Evolutionary conservation across 2,888 invertebrate genomes (phyloP), one percentile per base, ranked within the genome.

Genomic region (Drosophila tanythrix): DNA sequence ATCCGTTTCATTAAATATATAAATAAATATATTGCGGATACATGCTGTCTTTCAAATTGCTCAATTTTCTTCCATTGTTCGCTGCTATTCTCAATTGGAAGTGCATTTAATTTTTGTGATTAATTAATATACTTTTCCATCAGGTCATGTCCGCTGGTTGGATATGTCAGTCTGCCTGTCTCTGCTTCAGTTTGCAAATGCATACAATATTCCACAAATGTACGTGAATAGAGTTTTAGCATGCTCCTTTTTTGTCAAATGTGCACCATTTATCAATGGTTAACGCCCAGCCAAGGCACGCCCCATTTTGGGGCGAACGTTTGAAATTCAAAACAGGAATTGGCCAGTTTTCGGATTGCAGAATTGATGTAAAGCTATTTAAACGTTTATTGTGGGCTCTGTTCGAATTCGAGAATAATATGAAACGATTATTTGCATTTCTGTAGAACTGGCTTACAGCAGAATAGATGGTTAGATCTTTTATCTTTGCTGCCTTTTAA

Each of bases 321-420:
- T 78, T 67, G 56, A 81, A 65, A 81, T 78, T 76, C 77, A 72
- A 76, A 78, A 65, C 81, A 80, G 71, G 64, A 66, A 62, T 68
- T 70, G 79, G 61, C 51, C 53, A 38, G 33, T 33, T 56, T 59
- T 60, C 18, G 43, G 21, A 61, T 40, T 21, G 35, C 57, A 21
- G 29, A 61, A 78, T 78, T 78, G 81, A 81, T 78, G 77, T 51
- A 71, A 71, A 68, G 60, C 77, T 38, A 80, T 78, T 78, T 61
- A 64, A 61, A 64, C 31, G 33, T 48, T 57, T 27, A 61, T 66
- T 69, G 63, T 18, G 56, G 76, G 35, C n/a, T 61, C 25, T 43
- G 29, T 10, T 58, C 53, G 31, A 46, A 76, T 67, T 51, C 51
- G 52, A 76, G 66, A 60, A 53, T 60, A 53, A 76, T 78, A 80